A percentile compares a stretch with the other conserved stretches of the same genome.
These are phyloP conservation scores for Alexandromys fortis DNA, from an alignment of 2,113 vertebrate genomes.

Conservation along the genomic window DNA sequence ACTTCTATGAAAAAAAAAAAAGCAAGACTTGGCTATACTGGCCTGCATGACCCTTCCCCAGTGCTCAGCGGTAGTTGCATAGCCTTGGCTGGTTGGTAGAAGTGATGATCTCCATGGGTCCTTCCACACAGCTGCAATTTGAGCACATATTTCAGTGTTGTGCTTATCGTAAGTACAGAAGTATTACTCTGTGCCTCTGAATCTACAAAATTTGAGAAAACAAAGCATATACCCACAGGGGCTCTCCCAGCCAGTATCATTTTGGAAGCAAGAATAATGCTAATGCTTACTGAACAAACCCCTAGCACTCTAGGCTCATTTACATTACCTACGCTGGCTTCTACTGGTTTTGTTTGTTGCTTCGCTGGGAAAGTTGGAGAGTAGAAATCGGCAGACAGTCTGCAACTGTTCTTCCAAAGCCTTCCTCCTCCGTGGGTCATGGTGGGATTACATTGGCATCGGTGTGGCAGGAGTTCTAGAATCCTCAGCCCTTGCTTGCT, in stretches of 20 bases:
- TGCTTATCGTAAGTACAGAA: conserved; percentile 29
- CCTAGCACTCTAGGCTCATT: neutral
- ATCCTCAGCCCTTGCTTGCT: neutral
- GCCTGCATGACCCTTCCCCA: neutral
- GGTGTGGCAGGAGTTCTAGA: neutral
- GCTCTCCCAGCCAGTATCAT: conserved; percentile 33
- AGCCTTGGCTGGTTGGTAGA: neutral
- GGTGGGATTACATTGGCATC: neutral
- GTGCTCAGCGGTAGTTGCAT: accelerated
- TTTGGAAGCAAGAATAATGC: neutral
- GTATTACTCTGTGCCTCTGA: conserved; percentile 20
- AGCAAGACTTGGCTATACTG: neutral
- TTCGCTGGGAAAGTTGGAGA: neutral
- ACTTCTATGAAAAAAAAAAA: neutral
- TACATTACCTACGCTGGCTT: neutral
- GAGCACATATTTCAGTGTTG: neutral
- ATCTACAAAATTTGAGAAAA: conserved; percentile 51
- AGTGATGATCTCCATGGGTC: accelerated
- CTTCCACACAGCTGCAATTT: neutral
- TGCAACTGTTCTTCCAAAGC: neutral
- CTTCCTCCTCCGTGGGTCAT: neutral
- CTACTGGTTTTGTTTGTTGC: neutral
- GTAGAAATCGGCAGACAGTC: neutral
- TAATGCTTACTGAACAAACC: conserved; percentile 11
- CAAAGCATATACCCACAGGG: conserved; percentile 44